Percentiles rank a stretch among this genome's conserved stretches.
Conservation (phyloP, 2,888 invertebrate species). For the Epinotia brunnichana region DNA sequence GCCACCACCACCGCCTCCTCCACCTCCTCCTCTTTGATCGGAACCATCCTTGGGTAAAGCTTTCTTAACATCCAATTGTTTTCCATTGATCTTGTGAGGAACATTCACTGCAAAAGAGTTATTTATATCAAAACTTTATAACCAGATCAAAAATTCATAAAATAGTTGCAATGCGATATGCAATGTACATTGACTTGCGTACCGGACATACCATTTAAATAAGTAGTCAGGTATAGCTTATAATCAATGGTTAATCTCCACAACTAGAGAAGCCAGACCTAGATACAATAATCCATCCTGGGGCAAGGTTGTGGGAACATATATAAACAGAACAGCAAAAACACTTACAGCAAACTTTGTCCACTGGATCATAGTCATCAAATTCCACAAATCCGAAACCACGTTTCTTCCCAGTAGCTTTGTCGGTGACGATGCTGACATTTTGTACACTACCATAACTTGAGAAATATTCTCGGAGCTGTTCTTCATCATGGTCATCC, state of each 20-base stretch:
- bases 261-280: slow-evolving; percentile 80
- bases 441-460: slow-evolving; percentile 92
- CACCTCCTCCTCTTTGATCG: slow-evolving; percentile 75
- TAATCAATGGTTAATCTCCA: slow-evolving; percentile 78
- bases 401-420: slow-evolving; percentile 95
- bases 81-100: slow-evolving; percentile 92
- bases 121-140: slow-evolving; percentile 5
- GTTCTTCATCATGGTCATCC: slow-evolving; percentile 96
- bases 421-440: slow-evolving; percentile 95
- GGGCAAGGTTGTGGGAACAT: slow-evolving; percentile 77
- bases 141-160: background rate
- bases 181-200: slow-evolving; percentile 79
- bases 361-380: slow-evolving; percentile 98
- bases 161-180: slow-evolving; percentile 23
- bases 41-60: slow-evolving; percentile 92
- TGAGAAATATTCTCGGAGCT: slow-evolving; percentile 92
- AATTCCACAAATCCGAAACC: slow-evolving; percentile 99
- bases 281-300: slow-evolving; percentile 74
- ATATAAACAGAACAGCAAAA: slow-evolving; percentile 29
- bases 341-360: slow-evolving; percentile 96
- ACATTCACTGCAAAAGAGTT: slow-evolving; percentile 85
- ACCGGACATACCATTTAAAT: slow-evolving; percentile 66
- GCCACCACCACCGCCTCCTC: slow-evolving; percentile 72
- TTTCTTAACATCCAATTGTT: slow-evolving; percentile 96
- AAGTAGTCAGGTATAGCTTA: slow-evolving; percentile 78